phyloP scores from a whole-genome alignment of 2,113 vertebrate species.

The Cyrtonyx montezumae region DNA sequence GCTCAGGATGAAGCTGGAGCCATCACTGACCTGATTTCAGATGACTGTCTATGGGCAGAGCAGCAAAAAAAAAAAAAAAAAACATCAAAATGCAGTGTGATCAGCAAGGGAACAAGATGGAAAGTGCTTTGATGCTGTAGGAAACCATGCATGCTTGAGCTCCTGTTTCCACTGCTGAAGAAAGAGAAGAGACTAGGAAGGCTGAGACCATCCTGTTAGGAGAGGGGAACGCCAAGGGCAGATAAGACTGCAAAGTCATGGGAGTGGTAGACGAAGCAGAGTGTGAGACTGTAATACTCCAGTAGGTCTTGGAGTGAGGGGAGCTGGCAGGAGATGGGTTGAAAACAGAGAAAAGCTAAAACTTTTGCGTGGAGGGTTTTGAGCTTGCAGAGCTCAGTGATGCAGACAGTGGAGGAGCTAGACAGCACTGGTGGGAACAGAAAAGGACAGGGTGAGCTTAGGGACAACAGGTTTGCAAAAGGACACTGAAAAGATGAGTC shows the following conservation, averaged over 20 bases:
- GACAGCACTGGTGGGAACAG: neutral
- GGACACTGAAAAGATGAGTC: neutral
- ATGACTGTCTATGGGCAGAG: neutral
- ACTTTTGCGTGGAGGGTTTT: neutral
- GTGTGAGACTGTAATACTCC: neutral
- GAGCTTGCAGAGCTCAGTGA: neutral
- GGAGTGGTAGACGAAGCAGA: neutral
- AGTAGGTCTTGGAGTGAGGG: neutral
- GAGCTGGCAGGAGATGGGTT: neutral
- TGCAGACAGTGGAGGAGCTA: accelerated
- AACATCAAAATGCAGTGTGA: neutral
- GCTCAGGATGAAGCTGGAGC: neutral
- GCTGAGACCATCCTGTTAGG: neutral
- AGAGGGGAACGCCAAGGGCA: neutral
- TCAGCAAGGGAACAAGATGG: neutral
- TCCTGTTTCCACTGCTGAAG: neutral
- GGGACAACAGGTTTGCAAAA: neutral
- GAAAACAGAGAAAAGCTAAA: neutral
- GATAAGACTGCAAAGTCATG: neutral
- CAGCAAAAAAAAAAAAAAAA: neutral
- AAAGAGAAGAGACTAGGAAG: neutral
- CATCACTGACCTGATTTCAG: neutral
- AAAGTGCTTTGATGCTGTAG: neutral
- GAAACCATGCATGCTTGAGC: neutral
- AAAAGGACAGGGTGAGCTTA: neutral